Evolutionary conservation across 2,797 vertebrate species (phyloP).

Genomic region (Spatula versicolor): DNA sequence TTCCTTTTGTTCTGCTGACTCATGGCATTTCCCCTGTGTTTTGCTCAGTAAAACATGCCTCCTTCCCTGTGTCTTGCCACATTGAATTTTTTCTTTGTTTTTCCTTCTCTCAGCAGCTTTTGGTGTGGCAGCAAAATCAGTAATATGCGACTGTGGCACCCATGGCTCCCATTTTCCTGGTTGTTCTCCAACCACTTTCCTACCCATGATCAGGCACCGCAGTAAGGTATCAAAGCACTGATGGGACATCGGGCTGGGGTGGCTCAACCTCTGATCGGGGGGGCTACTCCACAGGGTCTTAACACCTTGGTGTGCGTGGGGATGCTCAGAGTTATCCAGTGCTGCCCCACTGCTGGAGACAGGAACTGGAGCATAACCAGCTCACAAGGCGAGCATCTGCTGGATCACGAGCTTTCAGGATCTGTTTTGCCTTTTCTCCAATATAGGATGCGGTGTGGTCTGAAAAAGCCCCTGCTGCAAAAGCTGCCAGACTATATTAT

Average conservation of each 20-base stretch:
- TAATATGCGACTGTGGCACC: not conserved
- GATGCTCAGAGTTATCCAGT: too few species aligned
- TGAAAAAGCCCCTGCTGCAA: not conserved
- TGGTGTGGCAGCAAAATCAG: not conserved
- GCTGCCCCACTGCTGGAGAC: accelerated
- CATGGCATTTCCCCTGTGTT: not conserved
- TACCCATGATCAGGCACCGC: accelerated
- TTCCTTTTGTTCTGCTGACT: not conserved
- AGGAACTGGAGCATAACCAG: accelerated
- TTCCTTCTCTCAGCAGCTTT: not conserved
- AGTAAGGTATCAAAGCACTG: too few species aligned
- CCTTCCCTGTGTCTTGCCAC: not conserved
- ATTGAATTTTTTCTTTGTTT: not conserved
- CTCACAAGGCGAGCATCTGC: not conserved
- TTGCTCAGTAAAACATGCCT: not conserved
- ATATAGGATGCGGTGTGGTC: accelerated
- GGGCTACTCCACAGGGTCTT: accelerated
- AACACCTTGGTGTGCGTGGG: not conserved
- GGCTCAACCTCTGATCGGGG: not conserved
- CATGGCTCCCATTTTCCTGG: not conserved
- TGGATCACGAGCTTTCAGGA: not conserved
- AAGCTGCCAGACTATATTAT: not conserved
- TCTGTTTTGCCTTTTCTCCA: not conserved
- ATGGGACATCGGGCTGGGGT: accelerated
- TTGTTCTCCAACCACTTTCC: not conserved